Evolutionary conservation across 2,113 vertebrate species (phyloP).

Genomic region (Archocentrus centrarchus): DNA sequence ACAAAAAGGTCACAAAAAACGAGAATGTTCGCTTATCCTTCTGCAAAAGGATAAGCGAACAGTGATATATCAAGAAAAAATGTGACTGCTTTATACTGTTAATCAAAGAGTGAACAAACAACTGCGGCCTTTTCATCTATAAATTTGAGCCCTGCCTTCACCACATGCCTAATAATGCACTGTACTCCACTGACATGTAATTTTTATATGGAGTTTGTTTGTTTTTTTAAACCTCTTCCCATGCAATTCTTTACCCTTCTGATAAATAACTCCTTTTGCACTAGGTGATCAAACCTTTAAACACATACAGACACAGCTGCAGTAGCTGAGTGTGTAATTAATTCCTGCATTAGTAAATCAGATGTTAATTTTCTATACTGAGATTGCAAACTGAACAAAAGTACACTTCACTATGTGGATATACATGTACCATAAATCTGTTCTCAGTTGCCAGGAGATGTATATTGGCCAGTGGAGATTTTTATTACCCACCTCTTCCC

Average conservation of each 20-base stretch:
- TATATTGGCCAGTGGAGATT: neutral
- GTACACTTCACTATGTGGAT: neutral
- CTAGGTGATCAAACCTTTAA: neutral
- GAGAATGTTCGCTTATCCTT: neutral
- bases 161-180: too few relatives aligned
- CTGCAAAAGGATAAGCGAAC: neutral
- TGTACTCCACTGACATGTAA: too few relatives aligned
- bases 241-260: neutral
- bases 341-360: neutral
- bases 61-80: neutral
- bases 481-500: slow-evolving; percentile 2
- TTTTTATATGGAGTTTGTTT: neutral
- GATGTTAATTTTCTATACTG: slow-evolving; percentile 2
- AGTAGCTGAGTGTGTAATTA: neutral
- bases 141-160: neutral
- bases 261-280: neutral
- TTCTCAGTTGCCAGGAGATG: neutral
- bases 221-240: neutral
- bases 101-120: neutral
- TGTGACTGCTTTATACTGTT: neutral
- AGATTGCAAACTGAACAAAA: neutral
- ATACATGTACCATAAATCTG: neutral
- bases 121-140: neutral
- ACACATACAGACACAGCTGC: neutral
- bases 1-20: neutral